Base-by-base conservation (phyloP, 2,888 invertebrate genomes). In the Napeogenes inachia region DNA sequence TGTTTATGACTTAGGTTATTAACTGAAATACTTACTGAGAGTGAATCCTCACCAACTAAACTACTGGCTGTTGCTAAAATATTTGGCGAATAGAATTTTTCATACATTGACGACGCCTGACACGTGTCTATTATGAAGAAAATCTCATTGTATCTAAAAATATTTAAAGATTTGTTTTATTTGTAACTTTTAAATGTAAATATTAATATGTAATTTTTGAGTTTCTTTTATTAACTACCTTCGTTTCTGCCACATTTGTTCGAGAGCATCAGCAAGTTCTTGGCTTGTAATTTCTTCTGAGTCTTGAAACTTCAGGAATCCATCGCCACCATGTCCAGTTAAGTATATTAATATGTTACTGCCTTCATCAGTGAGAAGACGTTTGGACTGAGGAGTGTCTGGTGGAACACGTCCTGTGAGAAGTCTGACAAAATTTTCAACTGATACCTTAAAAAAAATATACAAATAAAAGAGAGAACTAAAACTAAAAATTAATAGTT, bases 191-290 rank as follows among this genome's bases (percentile, higher is more conserved):
- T 21, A 21, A 21, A 21, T 21, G 21, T 21, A 21, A 21, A 21
- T 21, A 21, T 21, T 46, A 13, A 61, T 21, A 45, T 13, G 2
- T 32, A 33, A n/a, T 4, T 54, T 13, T 8, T 33, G 2, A 4
- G 3, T 10, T 2, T 45, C 3, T 45, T 35, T 55, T 38, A 21
- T 56, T 35, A 46, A 32, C 38, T 72, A 96, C 95, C 98, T 94
- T 82, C 95, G 94, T 80, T 99, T 99, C 79, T 99, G 98, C 97
- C 98, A 99, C 99, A 99, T 99, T 87, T 99, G 99, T 80, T 99
- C 98, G 60, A 99, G 93, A 21, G 99, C 99, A 93, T 99, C 99
- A 21, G 99, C 99, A 74, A 99, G 89, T 82, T 99, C 99, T 75
- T 98, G 97, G 84, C 97, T 98, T 2, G 99, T 99, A 32, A 99